Evolutionary conservation across 2,888 invertebrate genomes (phyloP), one percentile per base, ranked within the genome.

Genomic region (Psylliodes chrysocephalus): DNA sequence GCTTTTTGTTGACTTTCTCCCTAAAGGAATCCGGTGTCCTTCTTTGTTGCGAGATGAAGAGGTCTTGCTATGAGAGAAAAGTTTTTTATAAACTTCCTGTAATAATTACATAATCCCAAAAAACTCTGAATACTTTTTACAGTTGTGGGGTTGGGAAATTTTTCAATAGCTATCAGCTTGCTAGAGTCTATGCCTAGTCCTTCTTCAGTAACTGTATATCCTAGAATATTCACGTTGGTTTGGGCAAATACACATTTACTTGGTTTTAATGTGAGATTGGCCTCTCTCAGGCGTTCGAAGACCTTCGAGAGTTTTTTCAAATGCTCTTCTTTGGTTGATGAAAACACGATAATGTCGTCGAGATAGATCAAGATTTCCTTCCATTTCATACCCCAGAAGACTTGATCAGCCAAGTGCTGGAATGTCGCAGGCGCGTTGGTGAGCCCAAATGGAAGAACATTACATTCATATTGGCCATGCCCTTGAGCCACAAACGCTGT

Each of bases 311-410:
- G 57, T 35, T 59, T 57, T 10, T 30, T 12, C 12, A 72, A 15
- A 30, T 70, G 61, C 38, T 70, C 64, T 3, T 66, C 62, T 25
- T 66, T 53, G 1, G 68, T 68, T 51, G 60, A 49, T 3, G 64
- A 61, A 22, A 71, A 64, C n/a, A n/a, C n/a, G n/a, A n/a, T n/a
- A n/a, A n/a, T n/a, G n/a, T n/a, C n/a, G n/a, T n/a, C n/a, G n/a
- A n/a, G n/a, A n/a, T n/a, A n/a, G n/a, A n/a, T n/a, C n/a, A n/a
- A n/a, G n/a, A n/a, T n/a, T n/a, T n/a, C n/a, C n/a, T n/a, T n/a
- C n/a, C n/a, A n/a, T n/a, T n/a, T n/a, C n/a, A n/a, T n/a, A n/a
- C n/a, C n/a, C n/a, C n/a, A n/a, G n/a, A n/a, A n/a, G n/a, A n/a
- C n/a, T n/a, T n/a, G n/a, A n/a, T n/a, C n/a, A n/a, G n/a, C n/a